These are phyloP conservation scores for Andricus grossulariae DNA, from an alignment of 1,140 invertebrate genomes.

Conservation along the genomic window DNA sequence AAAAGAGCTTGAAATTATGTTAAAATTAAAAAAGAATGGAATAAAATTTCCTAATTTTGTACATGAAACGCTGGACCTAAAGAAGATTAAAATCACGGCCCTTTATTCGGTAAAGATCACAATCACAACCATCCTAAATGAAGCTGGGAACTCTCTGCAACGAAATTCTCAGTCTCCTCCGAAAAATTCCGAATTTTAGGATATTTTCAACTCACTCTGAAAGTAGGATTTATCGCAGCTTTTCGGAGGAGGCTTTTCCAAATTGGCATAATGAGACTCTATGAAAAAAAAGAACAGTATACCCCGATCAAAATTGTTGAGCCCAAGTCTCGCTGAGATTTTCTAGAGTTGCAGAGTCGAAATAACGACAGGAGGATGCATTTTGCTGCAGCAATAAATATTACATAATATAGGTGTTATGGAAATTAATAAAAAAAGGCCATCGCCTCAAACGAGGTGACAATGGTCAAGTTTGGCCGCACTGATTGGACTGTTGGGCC, in stretches of 20 bases:
- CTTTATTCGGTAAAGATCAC: background rate
- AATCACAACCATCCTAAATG: background rate
- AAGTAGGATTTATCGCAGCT: background rate
- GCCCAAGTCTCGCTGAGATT: conserved; percentile 34
- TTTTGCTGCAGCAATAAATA: conserved; percentile 73
- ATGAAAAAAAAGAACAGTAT: conserved; percentile 4
- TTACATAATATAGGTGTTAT: conserved; percentile 67
- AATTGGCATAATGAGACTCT: conserved; percentile 23
- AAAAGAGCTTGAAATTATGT: no score
- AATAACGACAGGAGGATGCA: conserved; percentile 49
- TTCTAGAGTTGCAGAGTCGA: conserved; percentile 48
- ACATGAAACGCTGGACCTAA: conserved; percentile 1
- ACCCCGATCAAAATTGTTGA: background rate
- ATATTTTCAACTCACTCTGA: background rate
- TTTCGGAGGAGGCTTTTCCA: conserved; percentile 36
- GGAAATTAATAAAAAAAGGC: conserved; percentile 45
- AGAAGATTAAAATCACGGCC: background rate
- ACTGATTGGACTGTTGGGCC: conserved; percentile 36
- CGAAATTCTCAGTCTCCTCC: conserved; percentile 19
- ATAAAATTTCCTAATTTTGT: background rate
- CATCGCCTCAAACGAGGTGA: background rate
- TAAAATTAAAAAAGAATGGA: no score
- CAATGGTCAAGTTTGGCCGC: background rate
- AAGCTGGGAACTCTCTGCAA: background rate
- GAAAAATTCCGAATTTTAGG: background rate